Conservation (phyloP, 2,113 vertebrate species). For the Melanerpes formicivorus region DNA sequence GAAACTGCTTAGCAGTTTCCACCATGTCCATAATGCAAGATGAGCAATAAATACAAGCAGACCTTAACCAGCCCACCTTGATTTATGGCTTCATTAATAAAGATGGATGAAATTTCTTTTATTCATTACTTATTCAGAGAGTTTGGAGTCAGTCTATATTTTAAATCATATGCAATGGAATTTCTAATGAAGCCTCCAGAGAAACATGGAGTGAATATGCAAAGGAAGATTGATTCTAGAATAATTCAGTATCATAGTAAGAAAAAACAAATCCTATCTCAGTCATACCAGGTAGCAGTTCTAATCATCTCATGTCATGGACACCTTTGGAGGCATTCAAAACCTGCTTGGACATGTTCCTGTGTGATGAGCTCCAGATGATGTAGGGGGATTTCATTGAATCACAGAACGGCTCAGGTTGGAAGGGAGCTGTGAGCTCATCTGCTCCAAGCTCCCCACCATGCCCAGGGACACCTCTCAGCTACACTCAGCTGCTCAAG, state of each 20-base stretch:
- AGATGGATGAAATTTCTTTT: conserved; percentile 27
- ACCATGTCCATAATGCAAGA: conserved; percentile 25
- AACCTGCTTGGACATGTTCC: no score
- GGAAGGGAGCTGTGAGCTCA: no score
- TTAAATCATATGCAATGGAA: conserved; percentile 20
- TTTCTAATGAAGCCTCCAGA: conserved; percentile 23
- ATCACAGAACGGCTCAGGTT: no score
- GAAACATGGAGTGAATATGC: neutral
- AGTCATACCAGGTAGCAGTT: neutral
- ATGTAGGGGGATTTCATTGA: no score
- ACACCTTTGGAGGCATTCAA: neutral
- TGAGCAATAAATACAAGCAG: conserved; percentile 58
- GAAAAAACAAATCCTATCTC: neutral
- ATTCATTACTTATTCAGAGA: conserved; percentile 64
- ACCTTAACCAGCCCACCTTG: conserved; percentile 1
- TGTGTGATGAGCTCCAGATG: no score
- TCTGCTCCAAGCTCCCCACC: no score
- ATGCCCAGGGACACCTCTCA: no score
- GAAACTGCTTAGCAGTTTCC: conserved; percentile 58
- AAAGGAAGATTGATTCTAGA: neutral
- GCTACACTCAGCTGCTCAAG: no score
- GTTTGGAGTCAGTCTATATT: conserved; percentile 22
- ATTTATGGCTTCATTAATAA: conserved; percentile 63
- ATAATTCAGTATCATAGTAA: neutral
- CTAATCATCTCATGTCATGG: neutral